phyloP scores from a whole-genome alignment of 2,888 invertebrate genomes.

The Sinhomidia bicolor region DNA sequence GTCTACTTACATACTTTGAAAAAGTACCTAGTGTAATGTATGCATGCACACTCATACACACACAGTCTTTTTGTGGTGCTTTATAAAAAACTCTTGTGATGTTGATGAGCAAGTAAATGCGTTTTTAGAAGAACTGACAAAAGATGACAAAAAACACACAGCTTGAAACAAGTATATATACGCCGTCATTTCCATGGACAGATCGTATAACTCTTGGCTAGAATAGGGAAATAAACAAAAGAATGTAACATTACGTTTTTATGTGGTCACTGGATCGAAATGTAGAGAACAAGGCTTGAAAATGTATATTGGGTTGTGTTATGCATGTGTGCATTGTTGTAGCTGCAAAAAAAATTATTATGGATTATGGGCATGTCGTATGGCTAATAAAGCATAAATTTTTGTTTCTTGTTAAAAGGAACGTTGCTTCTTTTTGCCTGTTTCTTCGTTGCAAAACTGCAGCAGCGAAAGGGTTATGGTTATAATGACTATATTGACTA shows the following conservation, averaged over 20 bases:
- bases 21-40: neutral
- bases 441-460: slow-evolving; percentile 5
- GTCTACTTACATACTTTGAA: slow-evolving; percentile 32
- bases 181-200: slow-evolving; percentile 64
- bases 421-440: too few relatives aligned
- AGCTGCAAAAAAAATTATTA: neutral
- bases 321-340: too few relatives aligned
- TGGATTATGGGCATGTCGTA: neutral
- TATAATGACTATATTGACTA: neutral
- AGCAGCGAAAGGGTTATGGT: slow-evolving; percentile 6
- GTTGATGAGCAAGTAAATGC: too few relatives aligned
- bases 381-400: neutral
- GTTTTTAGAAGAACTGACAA: slow-evolving; percentile 20
- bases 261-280: too few relatives aligned
- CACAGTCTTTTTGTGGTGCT: neutral
- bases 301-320: too few relatives aligned
- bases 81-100: too few relatives aligned
- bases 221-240: slow-evolving; percentile 30
- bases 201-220: slow-evolving; percentile 40
- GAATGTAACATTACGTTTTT: too few relatives aligned
- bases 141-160: slow-evolving; percentile 44
- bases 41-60: neutral
- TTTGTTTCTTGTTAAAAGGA: neutral
- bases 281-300: too few relatives aligned
- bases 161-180: slow-evolving; percentile 47